These are phyloP conservation scores for Otocyon megalotis DNA, from an alignment of 2,113 vertebrate genomes.

Conservation along the genomic window DNA sequence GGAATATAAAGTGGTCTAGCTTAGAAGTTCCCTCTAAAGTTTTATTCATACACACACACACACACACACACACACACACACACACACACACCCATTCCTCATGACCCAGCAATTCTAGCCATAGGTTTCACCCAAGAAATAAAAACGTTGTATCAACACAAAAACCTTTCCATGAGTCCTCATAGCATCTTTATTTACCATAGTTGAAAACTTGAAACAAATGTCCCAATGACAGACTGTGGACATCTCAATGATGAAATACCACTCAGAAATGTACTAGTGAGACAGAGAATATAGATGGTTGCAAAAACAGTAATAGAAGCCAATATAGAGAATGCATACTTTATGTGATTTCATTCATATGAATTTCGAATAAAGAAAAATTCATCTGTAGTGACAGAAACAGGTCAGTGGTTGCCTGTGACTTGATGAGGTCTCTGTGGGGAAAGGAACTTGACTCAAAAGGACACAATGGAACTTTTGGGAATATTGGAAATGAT, in stretches of 20 bases:
- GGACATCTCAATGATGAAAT: background rate
- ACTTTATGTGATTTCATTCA: background rate
- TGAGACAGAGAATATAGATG: background rate
- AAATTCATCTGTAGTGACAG: background rate
- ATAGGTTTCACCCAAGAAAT: background rate
- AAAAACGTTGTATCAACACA: background rate
- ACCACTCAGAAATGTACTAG: background rate
- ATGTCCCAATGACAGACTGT: background rate
- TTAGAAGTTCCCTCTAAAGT: background rate
- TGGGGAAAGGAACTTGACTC: too few species aligned
- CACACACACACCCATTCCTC: background rate
- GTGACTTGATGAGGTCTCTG: background rate
- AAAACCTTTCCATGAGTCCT: background rate
- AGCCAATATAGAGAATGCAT: background rate
- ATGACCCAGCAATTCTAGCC: background rate
- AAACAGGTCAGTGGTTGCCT: background rate
- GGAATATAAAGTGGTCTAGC: background rate
- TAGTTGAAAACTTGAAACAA: background rate
- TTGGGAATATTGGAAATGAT: background rate
- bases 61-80: background rate
- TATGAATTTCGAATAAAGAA: conserved; percentile 29
- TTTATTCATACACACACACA: background rate
- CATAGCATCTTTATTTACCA: background rate
- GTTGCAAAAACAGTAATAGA: background rate
- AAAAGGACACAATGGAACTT: background rate